Percentiles rank a stretch among this genome's conserved stretches.
phyloP scores from a whole-genome alignment of 2,888 invertebrate species.

The Diarsia dahlii region DNA sequence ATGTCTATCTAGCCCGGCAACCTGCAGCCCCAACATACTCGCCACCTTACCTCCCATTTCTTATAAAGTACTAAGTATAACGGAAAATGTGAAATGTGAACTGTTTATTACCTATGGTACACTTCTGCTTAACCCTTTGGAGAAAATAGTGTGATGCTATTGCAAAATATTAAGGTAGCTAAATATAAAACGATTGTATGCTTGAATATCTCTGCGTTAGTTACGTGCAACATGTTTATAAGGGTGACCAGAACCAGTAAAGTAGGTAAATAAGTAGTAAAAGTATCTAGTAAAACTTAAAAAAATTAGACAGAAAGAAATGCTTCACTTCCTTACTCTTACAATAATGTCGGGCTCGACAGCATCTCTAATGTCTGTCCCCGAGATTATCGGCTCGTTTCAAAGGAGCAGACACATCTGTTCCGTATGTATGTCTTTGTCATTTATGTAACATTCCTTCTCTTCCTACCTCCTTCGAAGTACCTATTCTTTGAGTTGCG shows the following conservation, averaged over 20 bases:
- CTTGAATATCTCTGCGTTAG: neutral
- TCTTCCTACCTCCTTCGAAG: neutral
- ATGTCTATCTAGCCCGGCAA: no score
- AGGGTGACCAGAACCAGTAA: no score
- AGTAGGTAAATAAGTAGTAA: neutral
- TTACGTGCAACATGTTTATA: neutral
- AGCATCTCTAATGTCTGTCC: neutral
- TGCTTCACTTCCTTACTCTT: neutral
- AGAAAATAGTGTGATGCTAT: no score
- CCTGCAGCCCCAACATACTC: no score
- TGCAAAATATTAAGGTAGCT: no score
- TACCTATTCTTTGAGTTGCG: neutral
- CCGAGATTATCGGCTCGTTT: slow-evolving; percentile 13
- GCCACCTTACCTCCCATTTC: no score
- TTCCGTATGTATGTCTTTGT: slow-evolving; percentile 9
- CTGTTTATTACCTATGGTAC: no score
- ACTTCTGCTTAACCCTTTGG: no score
- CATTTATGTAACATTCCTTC: slow-evolving; percentile 5
- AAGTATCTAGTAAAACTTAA: no score
- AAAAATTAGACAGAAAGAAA: neutral
- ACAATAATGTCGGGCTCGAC: neutral
- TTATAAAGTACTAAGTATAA: no score
- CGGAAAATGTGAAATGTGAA: no score
- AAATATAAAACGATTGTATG: no score
- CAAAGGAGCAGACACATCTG: slow-evolving; percentile 29